Base-by-base conservation (phyloP, 2,888 invertebrate species). In the Baronia brevicornis region DNA sequence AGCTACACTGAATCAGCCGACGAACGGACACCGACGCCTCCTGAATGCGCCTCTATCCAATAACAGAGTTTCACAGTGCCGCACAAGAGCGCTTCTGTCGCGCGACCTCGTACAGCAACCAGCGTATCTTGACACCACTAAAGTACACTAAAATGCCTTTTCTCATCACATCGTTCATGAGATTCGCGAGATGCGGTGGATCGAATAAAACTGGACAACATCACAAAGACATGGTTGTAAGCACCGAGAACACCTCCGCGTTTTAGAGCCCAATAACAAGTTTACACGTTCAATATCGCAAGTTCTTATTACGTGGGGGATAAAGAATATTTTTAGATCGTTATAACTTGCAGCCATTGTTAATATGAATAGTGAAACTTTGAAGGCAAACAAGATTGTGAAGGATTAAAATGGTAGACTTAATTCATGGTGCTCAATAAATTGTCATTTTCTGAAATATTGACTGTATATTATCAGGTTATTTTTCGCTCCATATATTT, bases 21-120 rank as follows among this genome's bases (percentile, higher is more conserved):
- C 68, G 51, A 56, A 65, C 72, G 62, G 58, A 66, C 69, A 56
- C 41, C 58, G 40, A 44, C 29, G 33, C 31, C 54, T 48, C 55
- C 64, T 74, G 64, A 78, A 77, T 70, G 71, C 57, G 59, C 46
- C 61, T 62, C 75, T 79, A 75, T 79, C 73, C 69, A 63, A 71
- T 70, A 78, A 78, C 78, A 80, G 75, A 67, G 73, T 74, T 69
- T 64, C 75, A 73, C 62, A 80, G 79, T 71, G 64, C 65, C 65
- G 62, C 60, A 77, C 70, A 74, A 75, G 72, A 74, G 58, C 67
- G 54, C 61, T 69, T 73, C 72, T 79, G 78, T 80, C 71, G 60
- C 63, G 48, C 67, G 75, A 67, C 77, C 78, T 77, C 78, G 74
- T 50, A 44, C 54, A 50, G 47, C 44, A 63, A 61, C 79, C 70